phyloP scores from a whole-genome alignment of 2,113 vertebrate species.

The Patagioenas fasciata region DNA sequence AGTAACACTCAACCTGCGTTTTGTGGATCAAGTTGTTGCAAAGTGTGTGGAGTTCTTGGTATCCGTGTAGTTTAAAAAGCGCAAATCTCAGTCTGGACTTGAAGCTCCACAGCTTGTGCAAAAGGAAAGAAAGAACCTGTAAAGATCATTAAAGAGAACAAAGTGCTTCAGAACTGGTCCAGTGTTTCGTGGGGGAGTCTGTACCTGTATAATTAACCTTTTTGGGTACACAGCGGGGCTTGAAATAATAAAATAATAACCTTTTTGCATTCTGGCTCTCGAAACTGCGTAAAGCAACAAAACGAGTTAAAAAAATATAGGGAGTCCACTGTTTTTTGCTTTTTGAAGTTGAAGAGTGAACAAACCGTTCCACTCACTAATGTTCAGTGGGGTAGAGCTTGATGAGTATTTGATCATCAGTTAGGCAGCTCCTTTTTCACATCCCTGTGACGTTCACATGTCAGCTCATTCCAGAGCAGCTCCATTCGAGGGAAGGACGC shows the following conservation, averaged over 20 bases:
- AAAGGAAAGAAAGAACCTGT: neutral
- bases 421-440: neutral
- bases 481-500: neutral
- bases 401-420: neutral
- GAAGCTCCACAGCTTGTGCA: neutral
- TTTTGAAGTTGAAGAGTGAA: neutral
- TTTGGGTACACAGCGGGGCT: slow-evolving; percentile 48
- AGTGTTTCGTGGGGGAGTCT: slow-evolving; percentile 41
- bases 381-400: neutral
- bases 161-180: slow-evolving; percentile 62
- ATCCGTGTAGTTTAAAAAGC: neutral
- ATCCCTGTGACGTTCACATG: neutral
- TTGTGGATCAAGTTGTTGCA: slow-evolving; percentile 27
- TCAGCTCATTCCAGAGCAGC: slow-evolving; percentile 3
- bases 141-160: neutral
- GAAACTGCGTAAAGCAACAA: neutral
- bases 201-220: slow-evolving; percentile 54
- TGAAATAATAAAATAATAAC: neutral
- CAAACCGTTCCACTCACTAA: neutral
- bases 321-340: neutral
- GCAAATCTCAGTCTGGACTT: neutral
- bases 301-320: neutral
- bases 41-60: slow-evolving; percentile 21
- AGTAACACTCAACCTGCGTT: neutral
- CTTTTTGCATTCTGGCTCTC: slow-evolving; percentile 34